These are phyloP conservation scores for Hydrophis major DNA, from an alignment of 2,797 vertebrate genomes.

Conservation along the genomic window DNA sequence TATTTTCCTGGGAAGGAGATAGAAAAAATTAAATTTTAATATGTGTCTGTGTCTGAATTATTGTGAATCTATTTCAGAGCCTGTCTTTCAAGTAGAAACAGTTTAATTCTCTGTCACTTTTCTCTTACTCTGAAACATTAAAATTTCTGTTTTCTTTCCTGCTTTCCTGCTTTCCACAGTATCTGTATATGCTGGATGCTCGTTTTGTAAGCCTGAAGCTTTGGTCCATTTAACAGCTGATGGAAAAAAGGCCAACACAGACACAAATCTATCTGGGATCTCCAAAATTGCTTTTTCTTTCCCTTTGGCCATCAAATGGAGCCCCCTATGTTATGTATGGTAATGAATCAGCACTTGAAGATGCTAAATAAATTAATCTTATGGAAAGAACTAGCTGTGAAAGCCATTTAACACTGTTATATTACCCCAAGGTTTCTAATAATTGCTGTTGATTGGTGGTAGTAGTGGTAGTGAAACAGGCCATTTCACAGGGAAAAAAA, in stretches of 20 bases:
- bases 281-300: conserved; percentile 21
- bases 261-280: background rate
- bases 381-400: conserved; percentile 42
- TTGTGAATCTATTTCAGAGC: background rate
- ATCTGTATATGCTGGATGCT: background rate
- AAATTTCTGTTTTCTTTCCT: conserved; percentile 25
- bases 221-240: conserved; percentile 27
- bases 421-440: conserved; percentile 52
- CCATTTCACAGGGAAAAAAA: conserved; percentile 50
- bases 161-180: conserved; percentile 3
- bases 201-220: conserved; percentile 3
- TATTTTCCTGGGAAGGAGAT: background rate
- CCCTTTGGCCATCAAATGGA: background rate
- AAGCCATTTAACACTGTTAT: conserved; percentile 42
- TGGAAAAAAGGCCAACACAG: conserved; percentile 14
- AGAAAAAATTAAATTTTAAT: conserved; percentile 7
- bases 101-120: background rate
- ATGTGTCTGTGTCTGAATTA: background rate
- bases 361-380: conserved; percentile 49
- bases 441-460: conserved; percentile 56
- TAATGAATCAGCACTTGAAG: conserved; percentile 59
- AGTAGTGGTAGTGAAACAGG: conserved; percentile 7
- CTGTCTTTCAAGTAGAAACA: background rate
- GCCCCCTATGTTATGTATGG: conserved; percentile 19
- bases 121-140: background rate